Evolutionary conservation across 2,113 vertebrate species (phyloP).

Genomic region (Sebastes fasciatus): DNA sequence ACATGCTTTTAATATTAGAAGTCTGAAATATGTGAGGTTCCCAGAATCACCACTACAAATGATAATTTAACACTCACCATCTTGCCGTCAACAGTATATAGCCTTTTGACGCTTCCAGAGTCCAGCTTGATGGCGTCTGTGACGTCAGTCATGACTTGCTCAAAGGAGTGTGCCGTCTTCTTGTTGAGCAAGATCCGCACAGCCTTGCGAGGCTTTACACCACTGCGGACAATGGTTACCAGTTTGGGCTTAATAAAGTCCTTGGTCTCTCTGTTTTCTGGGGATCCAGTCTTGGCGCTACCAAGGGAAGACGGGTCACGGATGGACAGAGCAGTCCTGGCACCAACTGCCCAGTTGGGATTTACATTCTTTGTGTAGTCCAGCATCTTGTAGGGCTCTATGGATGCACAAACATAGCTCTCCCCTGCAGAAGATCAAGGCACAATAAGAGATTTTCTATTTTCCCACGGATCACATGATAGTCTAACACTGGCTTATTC

Average conservation of each 20-base stretch:
- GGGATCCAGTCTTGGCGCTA: conserved; percentile 85
- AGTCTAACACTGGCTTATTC: neutral
- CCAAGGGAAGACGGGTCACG: conserved; percentile 89
- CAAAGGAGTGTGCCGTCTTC: conserved; percentile 98
- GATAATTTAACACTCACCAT: conserved; percentile 85
- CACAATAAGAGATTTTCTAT: conserved; percentile 3
- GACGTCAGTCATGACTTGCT: conserved; percentile 97
- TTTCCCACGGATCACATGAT: neutral
- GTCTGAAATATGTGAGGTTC: neutral
- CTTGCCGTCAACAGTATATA: conserved; percentile 97
- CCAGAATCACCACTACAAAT: neutral
- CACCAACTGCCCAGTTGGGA: conserved; percentile 96
- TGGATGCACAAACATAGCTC: conserved; percentile 97
- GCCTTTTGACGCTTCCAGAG: conserved; percentile 93
- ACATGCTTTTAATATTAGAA: neutral
- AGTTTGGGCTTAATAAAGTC: conserved; percentile 98
- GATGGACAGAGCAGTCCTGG: conserved; percentile 83
- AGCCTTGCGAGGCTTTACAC: conserved; percentile 97
- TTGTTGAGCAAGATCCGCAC: conserved; percentile 97
- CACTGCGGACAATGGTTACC: conserved; percentile 97
- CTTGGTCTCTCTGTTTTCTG: conserved; percentile 89
- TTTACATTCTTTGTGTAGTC: conserved; percentile 99
- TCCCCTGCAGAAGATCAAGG: conserved; percentile 86
- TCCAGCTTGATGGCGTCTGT: conserved; percentile 98
- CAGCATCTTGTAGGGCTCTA: conserved; percentile 95